These are phyloP conservation scores for Digitonthophagus gazella DNA, from an alignment of 2,888 invertebrate genomes.

Conservation along the genomic window DNA sequence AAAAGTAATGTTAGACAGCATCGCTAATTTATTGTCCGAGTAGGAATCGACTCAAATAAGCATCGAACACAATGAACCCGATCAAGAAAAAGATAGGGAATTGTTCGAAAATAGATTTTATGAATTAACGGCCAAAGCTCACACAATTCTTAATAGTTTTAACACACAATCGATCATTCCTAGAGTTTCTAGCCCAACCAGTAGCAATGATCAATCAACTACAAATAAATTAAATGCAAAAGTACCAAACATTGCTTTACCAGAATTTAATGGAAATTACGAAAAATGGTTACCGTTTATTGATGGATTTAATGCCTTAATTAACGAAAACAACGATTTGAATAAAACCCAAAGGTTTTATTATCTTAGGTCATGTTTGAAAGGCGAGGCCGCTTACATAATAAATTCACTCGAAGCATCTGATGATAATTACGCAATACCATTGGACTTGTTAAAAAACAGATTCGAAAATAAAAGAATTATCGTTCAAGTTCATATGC, in stretches of 20 bases:
- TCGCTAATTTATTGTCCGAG: too few species aligned
- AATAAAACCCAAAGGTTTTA: slow-evolving; percentile 26
- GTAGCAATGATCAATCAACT: not conserved
- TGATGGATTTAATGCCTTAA: slow-evolving; percentile 23
- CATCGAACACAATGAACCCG: too few species aligned
- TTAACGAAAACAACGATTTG: slow-evolving; percentile 21
- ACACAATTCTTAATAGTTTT: not conserved
- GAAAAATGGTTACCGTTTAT: slow-evolving; percentile 17
- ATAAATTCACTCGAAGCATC: slow-evolving; percentile 27
- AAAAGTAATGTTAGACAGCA: too few species aligned
- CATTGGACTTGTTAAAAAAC: slow-evolving; percentile 27
- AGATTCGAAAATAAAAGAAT: slow-evolving; percentile 33
- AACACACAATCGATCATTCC: not conserved
- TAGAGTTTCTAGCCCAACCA: not conserved
- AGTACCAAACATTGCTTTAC: not conserved
- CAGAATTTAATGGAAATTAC: not conserved
- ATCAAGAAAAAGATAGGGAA: too few species aligned
- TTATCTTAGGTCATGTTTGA: slow-evolving; percentile 26
- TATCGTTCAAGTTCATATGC: slow-evolving; percentile 33
- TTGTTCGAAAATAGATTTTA: too few species aligned
- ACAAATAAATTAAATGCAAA: not conserved
- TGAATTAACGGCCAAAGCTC: too few species aligned
- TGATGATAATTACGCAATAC: slow-evolving; percentile 21
- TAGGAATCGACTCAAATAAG: too few species aligned
- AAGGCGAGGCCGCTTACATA: slow-evolving; percentile 26